Conservation (phyloP, 2,888 invertebrate genomes). For the Eilema sororculum region DNA sequence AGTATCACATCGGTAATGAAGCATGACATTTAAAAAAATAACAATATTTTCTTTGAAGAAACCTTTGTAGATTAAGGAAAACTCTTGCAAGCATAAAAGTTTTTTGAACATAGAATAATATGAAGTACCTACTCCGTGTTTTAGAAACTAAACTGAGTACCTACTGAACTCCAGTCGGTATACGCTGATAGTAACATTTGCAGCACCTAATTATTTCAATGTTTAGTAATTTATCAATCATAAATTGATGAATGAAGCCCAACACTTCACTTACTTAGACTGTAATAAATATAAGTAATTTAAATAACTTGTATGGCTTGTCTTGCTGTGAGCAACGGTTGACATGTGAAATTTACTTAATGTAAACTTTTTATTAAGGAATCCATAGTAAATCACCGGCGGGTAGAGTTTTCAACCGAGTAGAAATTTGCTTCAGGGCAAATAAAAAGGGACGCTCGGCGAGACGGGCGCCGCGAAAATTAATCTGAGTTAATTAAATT, state of each 20-base stretch:
- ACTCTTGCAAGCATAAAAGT: neutral
- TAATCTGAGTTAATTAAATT: conserved; percentile 87
- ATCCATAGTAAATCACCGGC: conserved; percentile 74
- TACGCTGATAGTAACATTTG: neutral
- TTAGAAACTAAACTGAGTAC: neutral
- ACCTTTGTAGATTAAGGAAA: neutral
- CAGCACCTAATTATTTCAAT: neutral
- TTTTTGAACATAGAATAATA: neutral
- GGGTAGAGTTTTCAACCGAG: conserved; percentile 69
- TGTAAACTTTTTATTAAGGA: conserved; percentile 85
- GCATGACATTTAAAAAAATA: neutral
- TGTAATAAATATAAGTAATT: conserved; percentile 73
- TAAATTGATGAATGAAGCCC: conserved; percentile 57
- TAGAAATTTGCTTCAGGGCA: conserved; percentile 74
- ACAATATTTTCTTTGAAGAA: neutral
- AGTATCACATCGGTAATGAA: neutral
- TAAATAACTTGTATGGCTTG: conserved; percentile 71
- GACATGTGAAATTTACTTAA: conserved; percentile 77
- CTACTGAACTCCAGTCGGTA: neutral
- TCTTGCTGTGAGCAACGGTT: conserved; percentile 60
- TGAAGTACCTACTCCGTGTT: neutral
- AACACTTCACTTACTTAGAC: conserved; percentile 43
- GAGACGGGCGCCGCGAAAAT: conserved; percentile 80
- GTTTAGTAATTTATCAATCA: conserved; percentile 33
- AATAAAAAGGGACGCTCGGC: conserved; percentile 78